phyloP scores from a whole-genome alignment of 2,888 invertebrate genomes.

The Lysandra bellargus region DNA sequence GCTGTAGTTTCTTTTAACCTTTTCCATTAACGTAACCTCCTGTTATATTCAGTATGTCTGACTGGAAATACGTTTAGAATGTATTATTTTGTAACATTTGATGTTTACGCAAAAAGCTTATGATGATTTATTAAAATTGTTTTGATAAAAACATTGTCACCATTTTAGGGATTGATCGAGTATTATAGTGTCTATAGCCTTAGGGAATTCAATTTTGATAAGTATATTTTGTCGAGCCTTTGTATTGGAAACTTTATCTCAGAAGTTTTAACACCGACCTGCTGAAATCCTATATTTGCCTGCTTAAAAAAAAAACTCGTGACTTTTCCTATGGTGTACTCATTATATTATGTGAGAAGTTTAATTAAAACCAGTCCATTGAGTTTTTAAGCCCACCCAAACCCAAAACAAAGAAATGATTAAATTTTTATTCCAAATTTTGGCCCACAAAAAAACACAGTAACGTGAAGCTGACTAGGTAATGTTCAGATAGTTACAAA shows the following conservation, averaged over 20 bases:
- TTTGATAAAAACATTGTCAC: not conserved
- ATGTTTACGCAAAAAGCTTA: not conserved
- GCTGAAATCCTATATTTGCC: too few species aligned
- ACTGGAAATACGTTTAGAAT: not conserved
- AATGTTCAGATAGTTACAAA: not conserved
- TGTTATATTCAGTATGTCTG: constrained; percentile 2
- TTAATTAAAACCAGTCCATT: too few species aligned
- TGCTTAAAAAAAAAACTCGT: too few species aligned
- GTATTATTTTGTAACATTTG: not conserved
- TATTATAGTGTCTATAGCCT: not conserved
- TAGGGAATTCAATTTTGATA: too few species aligned
- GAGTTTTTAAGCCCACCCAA: not conserved
- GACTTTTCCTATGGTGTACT: too few species aligned
- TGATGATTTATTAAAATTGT: not conserved
- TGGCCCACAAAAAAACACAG: not conserved
- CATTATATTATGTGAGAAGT: too few species aligned
- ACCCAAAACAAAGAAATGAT: not conserved
- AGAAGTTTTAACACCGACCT: too few species aligned
- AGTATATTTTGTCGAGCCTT: too few species aligned
- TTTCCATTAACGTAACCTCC: not conserved
- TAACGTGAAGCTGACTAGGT: not conserved
- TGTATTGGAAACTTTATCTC: too few species aligned
- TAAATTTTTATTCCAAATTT: not conserved
- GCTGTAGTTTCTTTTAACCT: constrained; percentile 3
- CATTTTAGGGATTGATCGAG: not conserved